These are phyloP conservation scores for Alentia gelatinosa DNA, from an alignment of 2,888 invertebrate genomes.

Conservation along the genomic window DNA sequence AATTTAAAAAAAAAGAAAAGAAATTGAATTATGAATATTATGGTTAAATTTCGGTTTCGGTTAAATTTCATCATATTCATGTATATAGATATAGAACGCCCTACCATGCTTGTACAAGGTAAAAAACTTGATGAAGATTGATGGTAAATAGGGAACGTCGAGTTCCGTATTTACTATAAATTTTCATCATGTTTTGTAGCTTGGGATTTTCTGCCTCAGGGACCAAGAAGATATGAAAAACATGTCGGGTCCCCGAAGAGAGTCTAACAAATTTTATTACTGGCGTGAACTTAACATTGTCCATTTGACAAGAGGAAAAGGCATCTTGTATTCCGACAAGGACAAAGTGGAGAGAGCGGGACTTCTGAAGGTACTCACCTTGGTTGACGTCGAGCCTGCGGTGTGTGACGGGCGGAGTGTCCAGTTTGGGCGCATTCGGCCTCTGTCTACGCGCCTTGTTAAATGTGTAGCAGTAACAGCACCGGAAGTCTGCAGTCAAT, in stretches of 20 bases:
- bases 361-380: neutral
- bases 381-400: conserved; percentile 6
- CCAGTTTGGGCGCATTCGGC: conserved; percentile 86
- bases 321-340: neutral
- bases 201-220: no score
- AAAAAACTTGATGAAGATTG: neutral
- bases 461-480: conserved; percentile 92
- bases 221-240: neutral
- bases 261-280: neutral
- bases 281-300: neutral
- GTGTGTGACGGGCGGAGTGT: conserved; percentile 58
- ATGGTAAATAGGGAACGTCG: no score
- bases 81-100: neutral
- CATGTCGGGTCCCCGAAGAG: neutral
- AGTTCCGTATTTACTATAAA: no score
- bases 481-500: conserved; percentile 87
- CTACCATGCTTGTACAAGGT: neutral
- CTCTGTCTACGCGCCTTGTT: conserved; percentile 94
- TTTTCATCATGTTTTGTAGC: no score
- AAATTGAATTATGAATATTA: neutral
- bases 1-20: neutral
- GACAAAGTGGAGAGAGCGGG: neutral
- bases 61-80: neutral
- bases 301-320: neutral
- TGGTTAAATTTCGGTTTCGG: neutral